A percentile compares a stretch with the other conserved stretches of the same genome.
These are phyloP conservation scores for Zaprionus obscuricornis DNA, from an alignment of 2,888 invertebrate species.

Conservation along the genomic window DNA sequence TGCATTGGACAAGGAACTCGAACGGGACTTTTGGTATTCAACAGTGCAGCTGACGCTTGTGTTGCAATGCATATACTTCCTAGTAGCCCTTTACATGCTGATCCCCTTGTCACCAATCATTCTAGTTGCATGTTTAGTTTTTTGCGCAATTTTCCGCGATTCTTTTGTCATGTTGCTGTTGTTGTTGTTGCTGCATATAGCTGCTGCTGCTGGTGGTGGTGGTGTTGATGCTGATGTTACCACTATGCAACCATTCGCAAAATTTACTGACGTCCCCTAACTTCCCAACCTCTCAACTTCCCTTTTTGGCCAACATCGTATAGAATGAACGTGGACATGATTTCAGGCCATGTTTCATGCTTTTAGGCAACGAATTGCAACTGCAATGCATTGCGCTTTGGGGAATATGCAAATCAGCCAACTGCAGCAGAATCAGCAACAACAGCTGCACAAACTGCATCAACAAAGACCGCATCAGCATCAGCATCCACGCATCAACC, in stretches of 20 bases:
- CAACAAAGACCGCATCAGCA: slow-evolving; percentile 20
- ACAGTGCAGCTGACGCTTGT: slow-evolving; percentile 63
- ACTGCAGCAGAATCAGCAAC: slow-evolving; percentile 37
- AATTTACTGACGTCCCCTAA: slow-evolving; percentile 39
- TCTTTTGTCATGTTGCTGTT: slow-evolving; percentile 63
- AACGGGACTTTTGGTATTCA: slow-evolving; percentile 66
- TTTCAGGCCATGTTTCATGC: slow-evolving; percentile 45
- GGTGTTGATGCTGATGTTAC: too few relatives aligned
- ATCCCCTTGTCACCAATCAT: not conserved
- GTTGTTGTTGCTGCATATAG: slow-evolving; percentile 32
- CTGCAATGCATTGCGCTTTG: slow-evolving; percentile 65
- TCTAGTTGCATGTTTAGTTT: slow-evolving; percentile 67
- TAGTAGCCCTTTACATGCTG: not conserved
- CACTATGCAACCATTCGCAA: too few relatives aligned
- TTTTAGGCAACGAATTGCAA: slow-evolving; percentile 74
- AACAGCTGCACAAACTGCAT: slow-evolving; percentile 39
- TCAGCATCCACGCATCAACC: slow-evolving; percentile 26
- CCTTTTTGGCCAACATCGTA: not conserved
- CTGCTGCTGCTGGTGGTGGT: slow-evolving; percentile 25
- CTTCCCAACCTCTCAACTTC: not conserved
- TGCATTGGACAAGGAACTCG: slow-evolving; percentile 57
- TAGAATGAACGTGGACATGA: slow-evolving; percentile 8
- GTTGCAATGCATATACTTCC: not conserved
- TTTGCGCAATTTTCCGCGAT: slow-evolving; percentile 78
- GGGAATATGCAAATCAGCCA: slow-evolving; percentile 77